These are phyloP conservation scores for Chaetodon trifascialis DNA, from an alignment of 2,113 vertebrate species.

Conservation along the genomic window DNA sequence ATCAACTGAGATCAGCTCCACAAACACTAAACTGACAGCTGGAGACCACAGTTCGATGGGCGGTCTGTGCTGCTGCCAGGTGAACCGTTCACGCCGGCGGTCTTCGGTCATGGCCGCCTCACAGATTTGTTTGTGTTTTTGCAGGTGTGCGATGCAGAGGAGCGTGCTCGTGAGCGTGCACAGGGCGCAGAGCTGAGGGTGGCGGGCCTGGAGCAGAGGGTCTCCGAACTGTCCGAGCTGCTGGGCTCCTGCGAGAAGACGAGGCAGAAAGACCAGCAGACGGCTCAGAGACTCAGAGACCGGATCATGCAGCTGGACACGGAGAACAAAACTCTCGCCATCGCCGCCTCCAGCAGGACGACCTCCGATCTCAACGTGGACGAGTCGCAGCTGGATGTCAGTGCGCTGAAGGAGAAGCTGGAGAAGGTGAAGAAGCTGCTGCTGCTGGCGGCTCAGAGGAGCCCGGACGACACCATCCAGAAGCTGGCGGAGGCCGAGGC, in stretches of 20 bases:
- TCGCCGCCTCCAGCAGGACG: constrained; percentile 84
- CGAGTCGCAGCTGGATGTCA: constrained; percentile 86
- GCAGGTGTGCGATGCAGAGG: constrained; percentile 87
- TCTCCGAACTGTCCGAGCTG: constrained; percentile 90
- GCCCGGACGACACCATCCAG: constrained; percentile 81
- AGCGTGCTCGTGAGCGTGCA: constrained; percentile 86
- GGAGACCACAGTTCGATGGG: too few relatives aligned
- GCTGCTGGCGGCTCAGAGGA: constrained; percentile 82
- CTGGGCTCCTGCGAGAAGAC: constrained; percentile 90
- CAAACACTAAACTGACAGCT: too few relatives aligned
- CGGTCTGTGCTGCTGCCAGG: not conserved
- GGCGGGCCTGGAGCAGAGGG: constrained; percentile 89
- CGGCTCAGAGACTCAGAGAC: constrained; percentile 89
- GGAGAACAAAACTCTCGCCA: constrained; percentile 93
- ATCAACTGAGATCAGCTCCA: too few relatives aligned
- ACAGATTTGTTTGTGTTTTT: not conserved
- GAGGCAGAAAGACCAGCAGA: constrained; percentile 90
- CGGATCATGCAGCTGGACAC: constrained; percentile 91
- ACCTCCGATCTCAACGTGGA: constrained; percentile 79
- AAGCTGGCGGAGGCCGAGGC: constrained; percentile 75
- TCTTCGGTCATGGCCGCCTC: not conserved
- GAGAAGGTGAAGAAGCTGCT: constrained; percentile 89
- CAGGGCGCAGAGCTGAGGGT: constrained; percentile 89
- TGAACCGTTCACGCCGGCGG: not conserved
- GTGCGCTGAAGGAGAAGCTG: constrained; percentile 87